phyloP scores from a whole-genome alignment of 2,888 invertebrate genomes.

The Andrena minutula region DNA sequence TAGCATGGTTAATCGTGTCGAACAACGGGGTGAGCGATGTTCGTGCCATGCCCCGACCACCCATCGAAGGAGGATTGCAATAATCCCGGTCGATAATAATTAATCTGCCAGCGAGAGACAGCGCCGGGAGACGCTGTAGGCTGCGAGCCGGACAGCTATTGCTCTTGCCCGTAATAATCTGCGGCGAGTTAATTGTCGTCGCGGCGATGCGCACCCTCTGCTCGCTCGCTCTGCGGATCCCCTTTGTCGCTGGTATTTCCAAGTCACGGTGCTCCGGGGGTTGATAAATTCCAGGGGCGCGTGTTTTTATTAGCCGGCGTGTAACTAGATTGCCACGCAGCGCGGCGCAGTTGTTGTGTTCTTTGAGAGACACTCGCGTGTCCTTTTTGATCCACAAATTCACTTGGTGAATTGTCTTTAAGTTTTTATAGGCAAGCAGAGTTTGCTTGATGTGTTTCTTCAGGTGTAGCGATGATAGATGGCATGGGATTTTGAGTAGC shows the following conservation, averaged over 20 bases:
- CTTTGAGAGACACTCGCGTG: neutral
- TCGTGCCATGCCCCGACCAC: slow-evolving; percentile 59
- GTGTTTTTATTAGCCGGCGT: neutral
- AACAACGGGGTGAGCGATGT: slow-evolving; percentile 60
- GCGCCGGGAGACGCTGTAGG: slow-evolving; percentile 44
- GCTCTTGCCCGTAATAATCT: slow-evolving; percentile 68
- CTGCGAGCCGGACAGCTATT: slow-evolving; percentile 62
- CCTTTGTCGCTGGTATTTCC: neutral
- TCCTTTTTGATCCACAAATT: no score
- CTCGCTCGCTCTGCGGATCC: slow-evolving; percentile 7
- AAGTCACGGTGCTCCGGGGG: neutral
- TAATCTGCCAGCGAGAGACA: slow-evolving; percentile 70
- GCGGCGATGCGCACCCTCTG: slow-evolving; percentile 38
- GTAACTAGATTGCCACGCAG: neutral
- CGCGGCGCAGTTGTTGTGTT: neutral
- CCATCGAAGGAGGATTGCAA: slow-evolving; percentile 64
- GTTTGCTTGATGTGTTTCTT: no score
- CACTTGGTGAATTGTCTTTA: no score
- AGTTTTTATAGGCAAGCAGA: no score
- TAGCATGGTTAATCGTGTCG: slow-evolving; percentile 54
- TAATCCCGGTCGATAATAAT: slow-evolving; percentile 73
- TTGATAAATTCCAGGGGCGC: neutral
- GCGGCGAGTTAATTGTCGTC: slow-evolving; percentile 66
- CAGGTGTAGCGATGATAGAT: no score
- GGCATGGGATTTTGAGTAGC: neutral